phyloP scores from a whole-genome alignment of 2,797 vertebrate genomes.

The Chaenodraco wilsoni region DNA sequence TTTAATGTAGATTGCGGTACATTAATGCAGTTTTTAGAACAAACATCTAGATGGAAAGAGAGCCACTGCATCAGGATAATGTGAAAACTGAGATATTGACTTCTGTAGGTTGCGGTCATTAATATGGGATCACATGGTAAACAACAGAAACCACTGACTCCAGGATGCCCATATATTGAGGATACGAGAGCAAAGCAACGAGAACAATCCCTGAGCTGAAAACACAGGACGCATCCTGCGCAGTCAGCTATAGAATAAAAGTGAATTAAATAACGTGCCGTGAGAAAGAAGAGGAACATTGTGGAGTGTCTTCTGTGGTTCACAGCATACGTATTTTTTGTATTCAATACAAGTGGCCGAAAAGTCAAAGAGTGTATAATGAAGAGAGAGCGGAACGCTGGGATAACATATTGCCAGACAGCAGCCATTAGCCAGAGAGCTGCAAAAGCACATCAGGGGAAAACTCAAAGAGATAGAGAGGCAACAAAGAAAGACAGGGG shows the following conservation, averaged over 20 bases:
- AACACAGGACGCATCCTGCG: slow-evolving; percentile 27
- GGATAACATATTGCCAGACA: slow-evolving; percentile 73
- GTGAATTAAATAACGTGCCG: slow-evolving; percentile 25
- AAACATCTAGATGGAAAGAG: not conserved
- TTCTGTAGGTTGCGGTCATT: slow-evolving; percentile 8
- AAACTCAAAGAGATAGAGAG: slow-evolving; percentile 71
- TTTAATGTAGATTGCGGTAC: too few relatives aligned
- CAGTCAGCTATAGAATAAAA: slow-evolving; percentile 28
- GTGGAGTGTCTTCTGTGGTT: slow-evolving; percentile 18
- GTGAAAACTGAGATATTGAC: not conserved
- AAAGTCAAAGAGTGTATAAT: slow-evolving; percentile 61
- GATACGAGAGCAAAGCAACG: slow-evolving; percentile 22
- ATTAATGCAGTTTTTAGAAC: too few relatives aligned
- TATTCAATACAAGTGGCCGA: slow-evolving; percentile 51
- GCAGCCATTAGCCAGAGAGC: slow-evolving; percentile 72
- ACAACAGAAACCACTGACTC: slow-evolving; percentile 25
- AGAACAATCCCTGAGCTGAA: slow-evolving; percentile 9
- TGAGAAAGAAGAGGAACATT: slow-evolving; percentile 5
- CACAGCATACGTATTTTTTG: slow-evolving; percentile 52
- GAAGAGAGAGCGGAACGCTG: slow-evolving; percentile 69
- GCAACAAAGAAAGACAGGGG: slow-evolving; percentile 69
- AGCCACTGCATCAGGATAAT: not conserved
- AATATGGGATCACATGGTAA: not conserved
- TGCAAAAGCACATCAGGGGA: slow-evolving; percentile 75
- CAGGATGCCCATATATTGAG: slow-evolving; percentile 10